Percentiles rank a stretch among this genome's conserved stretches.
Evolutionary conservation across 1,140 invertebrate genomes (phyloP).

Genomic region (Bicyclus anynana): DNA sequence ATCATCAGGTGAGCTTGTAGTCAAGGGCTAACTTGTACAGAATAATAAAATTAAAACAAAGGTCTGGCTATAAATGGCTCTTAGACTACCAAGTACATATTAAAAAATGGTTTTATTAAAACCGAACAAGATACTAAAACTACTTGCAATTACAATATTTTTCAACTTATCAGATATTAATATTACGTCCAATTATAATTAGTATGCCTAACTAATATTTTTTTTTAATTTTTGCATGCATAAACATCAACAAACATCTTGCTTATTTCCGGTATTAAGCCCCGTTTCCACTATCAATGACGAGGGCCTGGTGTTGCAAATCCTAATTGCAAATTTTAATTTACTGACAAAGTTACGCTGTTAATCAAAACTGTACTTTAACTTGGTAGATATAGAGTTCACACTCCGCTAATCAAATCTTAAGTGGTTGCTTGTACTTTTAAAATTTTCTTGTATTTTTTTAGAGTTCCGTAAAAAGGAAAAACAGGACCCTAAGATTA

Average conservation of each 20-base stretch:
- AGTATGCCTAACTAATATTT: conserved; percentile 11
- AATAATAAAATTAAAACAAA: too few species aligned
- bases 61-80: too few species aligned
- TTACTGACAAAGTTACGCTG: conserved; percentile 6
- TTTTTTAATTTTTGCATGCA: conserved; percentile 4
- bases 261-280: conserved; percentile 30
- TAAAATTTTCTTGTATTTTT: conserved; percentile 25
- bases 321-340: conserved; percentile 43
- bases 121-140: too few species aligned
- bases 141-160: too few species aligned
- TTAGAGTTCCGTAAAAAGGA: too few species aligned
- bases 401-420: conserved; percentile 11
- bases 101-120: too few species aligned
- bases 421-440: conserved; percentile 19
- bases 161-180: too few species aligned
- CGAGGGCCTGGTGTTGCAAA: conserved; percentile 33
- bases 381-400: background rate
- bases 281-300: conserved; percentile 33
- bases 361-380: conserved; percentile 1
- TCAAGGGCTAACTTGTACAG: too few species aligned
- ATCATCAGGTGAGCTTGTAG: too few species aligned
- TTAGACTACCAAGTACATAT: too few species aligned
- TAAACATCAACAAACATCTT: conserved; percentile 19
- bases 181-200: background rate
- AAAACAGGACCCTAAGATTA: too few species aligned